Conservation (phyloP, 2,797 vertebrate species). For the Columba guinea region DNA sequence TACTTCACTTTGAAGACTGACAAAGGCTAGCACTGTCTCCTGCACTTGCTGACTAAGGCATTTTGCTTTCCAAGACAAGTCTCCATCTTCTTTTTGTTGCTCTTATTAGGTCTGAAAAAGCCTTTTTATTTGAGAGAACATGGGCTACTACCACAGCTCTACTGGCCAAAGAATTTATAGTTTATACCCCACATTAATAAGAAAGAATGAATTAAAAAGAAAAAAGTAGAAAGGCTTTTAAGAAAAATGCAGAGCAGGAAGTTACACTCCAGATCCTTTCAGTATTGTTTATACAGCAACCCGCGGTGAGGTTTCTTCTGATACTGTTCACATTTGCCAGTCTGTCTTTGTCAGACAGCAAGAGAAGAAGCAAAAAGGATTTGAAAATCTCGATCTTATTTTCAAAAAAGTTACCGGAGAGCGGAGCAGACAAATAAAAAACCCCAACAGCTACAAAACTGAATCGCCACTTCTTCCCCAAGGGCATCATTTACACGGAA, state of each 20-base stretch:
- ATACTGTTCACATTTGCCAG: neutral
- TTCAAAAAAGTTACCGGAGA: neutral
- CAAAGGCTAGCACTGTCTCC: neutral
- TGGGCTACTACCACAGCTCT: neutral
- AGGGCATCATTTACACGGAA: neutral
- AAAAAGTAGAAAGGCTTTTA: neutral
- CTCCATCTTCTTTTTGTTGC: neutral
- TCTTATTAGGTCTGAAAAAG: neutral
- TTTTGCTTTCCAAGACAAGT: neutral
- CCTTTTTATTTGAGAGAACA: neutral
- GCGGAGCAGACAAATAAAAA: neutral
- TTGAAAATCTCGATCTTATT: neutral
- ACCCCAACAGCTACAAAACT: neutral
- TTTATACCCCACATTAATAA: too few species aligned
- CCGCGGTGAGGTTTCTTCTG: neutral
- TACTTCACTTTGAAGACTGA: neutral
- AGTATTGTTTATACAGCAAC: neutral
- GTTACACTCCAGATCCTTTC: neutral
- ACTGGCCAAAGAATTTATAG: neutral
- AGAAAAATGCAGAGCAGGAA: neutral
- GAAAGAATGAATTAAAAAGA: neutral
- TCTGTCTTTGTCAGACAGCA: neutral
- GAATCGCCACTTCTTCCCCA: neutral
- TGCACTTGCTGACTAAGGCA: neutral
- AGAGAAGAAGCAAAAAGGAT: neutral